Base-by-base conservation (phyloP, 1,140 invertebrate genomes). In the Pantala flavescens region DNA sequence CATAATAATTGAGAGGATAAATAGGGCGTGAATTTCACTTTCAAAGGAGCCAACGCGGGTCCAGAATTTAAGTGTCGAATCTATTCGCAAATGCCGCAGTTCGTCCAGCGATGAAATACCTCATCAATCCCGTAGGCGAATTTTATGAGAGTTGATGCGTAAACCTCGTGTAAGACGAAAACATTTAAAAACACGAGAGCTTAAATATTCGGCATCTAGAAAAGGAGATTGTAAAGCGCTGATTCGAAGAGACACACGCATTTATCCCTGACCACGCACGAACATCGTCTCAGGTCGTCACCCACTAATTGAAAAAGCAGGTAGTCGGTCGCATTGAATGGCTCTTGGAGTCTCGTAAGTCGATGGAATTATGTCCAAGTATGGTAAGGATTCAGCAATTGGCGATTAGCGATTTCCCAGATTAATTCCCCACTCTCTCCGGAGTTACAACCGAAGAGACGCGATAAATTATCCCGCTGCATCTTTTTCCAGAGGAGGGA, bases 211-310 rank as follows among this genome's bases (percentile, higher is more conserved):
- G 49, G 49, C 14, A 63, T 7, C 49, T 1, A 7, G 49, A 12
- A 7, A 63, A 63, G 16, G 49, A 63, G 49, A 63, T 63, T 1
- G 49, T 5, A 7, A 14, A 19, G 49, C 12, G 16, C 49, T 63
- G 14, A 19, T 16, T 19, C 49, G 16, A 21, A 12, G 49, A 21
- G n/a, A 63, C 14, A 63, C 16, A 63, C 49, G n/a, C 49, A 63
- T 63, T 63, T 63, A 63, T 63, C 49, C 49, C 49, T 63, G 49
- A 63, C 49, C 49, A 63, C 49, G 49, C 49, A 63, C 49, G 49
- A 63, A 19, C 49, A 21, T 21, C 49, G 49, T 63, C 49, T 63
- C 12, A 63, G 49, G 49, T 63, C 49, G 3, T 16, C 49, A 21
- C 28, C 49, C 12, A 12, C 49, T 63, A 63, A 63, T 63, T 63